Evolutionary conservation across 2,888 invertebrate genomes (phyloP), one percentile per base, ranked within the genome.

Genomic region (Eristalinus sepulchralis): DNA sequence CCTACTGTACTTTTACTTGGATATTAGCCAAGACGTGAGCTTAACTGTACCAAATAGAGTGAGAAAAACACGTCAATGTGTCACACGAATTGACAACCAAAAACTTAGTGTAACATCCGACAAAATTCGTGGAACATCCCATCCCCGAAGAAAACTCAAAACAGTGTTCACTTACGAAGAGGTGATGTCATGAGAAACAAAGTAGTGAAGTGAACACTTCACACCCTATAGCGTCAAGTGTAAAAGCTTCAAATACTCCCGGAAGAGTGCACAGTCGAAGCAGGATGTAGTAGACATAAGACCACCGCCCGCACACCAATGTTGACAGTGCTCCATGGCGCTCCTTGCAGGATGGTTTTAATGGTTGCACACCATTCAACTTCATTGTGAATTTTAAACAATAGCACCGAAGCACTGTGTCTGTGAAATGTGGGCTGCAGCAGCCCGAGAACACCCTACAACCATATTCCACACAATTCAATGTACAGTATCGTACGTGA

Each of bases 401-500:
- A 85, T 33, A 70, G 64, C 53, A 66, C 76, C 68, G 67, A 59
- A 55, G 77, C 70, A 70, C 63, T 8, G 55, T 39, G 57, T 22
- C 22, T 24, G 24, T 22, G 57, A 57, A 10, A 36, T 33, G n/a
- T 20, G 31, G 76, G 11, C 22, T 71, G 71, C 66, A 47, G 10
- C 62, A 34, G 59, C 36, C 47, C 71, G 9, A 71, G 72, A 84
- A 77, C 47, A 36, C 72, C 84, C 84, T 66, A 66, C 63, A 81
- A 64, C 77, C 77, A 77, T 77, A 68, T 72, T 81, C 68, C 63
- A 72, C 63, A 72, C 84, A 53, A 85, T 81, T 81, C 84, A 72
- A 85, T 85, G 84, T 67, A 68, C 71, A 77, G 72, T 72, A 77
- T 81, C 81, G 77, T 72, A 85, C 84, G 84, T 85, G 84, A 81